phyloP scores from a whole-genome alignment of 2,888 invertebrate genomes.

The Coecobrya sp. region DNA sequence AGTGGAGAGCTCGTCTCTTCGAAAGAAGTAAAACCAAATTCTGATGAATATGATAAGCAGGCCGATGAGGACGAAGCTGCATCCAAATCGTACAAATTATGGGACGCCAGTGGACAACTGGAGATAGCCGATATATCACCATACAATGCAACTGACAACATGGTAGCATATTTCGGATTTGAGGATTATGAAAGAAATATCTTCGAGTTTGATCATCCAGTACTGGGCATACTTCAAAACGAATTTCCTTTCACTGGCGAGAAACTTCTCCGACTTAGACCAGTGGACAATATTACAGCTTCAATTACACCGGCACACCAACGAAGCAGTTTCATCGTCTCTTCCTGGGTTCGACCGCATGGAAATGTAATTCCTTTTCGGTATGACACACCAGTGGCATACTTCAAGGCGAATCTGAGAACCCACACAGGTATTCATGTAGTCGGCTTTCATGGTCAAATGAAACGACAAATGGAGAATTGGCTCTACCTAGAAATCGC shows the following conservation, averaged over 20 bases:
- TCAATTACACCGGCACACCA: no score
- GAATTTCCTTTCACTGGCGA: constrained; percentile 62
- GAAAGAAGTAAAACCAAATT: not conserved
- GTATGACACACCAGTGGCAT: no score
- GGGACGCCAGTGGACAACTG: not conserved
- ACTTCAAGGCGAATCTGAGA: no score
- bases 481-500: constrained; percentile 64
- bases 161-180: constrained; percentile 63
- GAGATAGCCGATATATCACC: constrained; percentile 7
- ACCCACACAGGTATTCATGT: not conserved
- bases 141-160: not conserved
- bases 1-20: not conserved
- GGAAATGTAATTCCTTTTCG: no score
- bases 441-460: not conserved
- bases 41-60: not conserved
- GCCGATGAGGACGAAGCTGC: not conserved
- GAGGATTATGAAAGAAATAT: constrained; percentile 58
- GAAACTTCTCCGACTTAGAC: no score
- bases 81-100: not conserved
- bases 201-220: not conserved
- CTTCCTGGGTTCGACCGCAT: no score
- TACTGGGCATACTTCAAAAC: not conserved
- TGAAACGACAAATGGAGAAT: constrained; percentile 6
- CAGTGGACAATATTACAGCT: no score
- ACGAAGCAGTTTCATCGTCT: no score